These are phyloP conservation scores for Halcyon malimbica DNA, from an alignment of 2,113 vertebrate species.

Conservation along the genomic window DNA sequence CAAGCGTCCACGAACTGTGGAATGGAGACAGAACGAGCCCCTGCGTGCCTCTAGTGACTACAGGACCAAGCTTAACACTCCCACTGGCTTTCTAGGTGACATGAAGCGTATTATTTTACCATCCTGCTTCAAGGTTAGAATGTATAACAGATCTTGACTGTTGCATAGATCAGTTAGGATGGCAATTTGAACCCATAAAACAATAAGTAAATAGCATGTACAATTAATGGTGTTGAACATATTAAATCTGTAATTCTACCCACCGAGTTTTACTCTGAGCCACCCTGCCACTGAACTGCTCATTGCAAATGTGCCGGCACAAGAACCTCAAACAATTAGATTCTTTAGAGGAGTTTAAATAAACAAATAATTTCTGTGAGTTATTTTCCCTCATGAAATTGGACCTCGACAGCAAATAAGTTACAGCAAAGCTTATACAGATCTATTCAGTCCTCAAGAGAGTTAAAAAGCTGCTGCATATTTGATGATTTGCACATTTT, in stretches of 20 bases:
- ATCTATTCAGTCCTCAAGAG: not conserved
- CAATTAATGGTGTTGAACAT: not conserved
- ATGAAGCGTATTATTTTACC: not conserved
- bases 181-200: not conserved
- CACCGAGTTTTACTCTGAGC: not conserved
- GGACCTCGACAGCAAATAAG: not conserved
- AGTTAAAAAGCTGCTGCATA: not conserved
- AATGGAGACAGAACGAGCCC: not conserved
- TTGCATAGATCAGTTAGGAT: not conserved
- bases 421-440: not conserved
- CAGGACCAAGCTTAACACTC: not conserved
- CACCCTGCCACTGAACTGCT: not conserved
- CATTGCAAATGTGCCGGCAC: not conserved
- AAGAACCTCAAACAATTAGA: not conserved
- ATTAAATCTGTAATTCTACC: not conserved
- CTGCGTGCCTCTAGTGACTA: not conserved
- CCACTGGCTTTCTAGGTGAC: not conserved
- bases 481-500: not conserved
- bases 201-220: not conserved
- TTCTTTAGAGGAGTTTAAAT: not conserved
- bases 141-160: not conserved
- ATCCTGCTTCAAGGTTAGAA: not conserved
- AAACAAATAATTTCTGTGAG: not conserved
- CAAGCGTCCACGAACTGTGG: not conserved
- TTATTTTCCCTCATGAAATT: not conserved